A percentile compares a stretch with the other conserved stretches of the same genome.
phyloP scores from a whole-genome alignment of 2,113 vertebrate genomes.

The Ovis aries region ARS-UI_Ramb_v3.0 NC_056063.1:60862001-60862500 shows the following conservation, averaged over 20 bases:
- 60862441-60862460: not conserved
- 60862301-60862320: not conserved
- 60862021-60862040: rapidly evolving
- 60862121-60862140: not conserved
- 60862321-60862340: not conserved
- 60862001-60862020: not conserved
- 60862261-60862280: not conserved
- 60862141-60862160: not conserved
- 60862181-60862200: not conserved
- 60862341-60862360: not conserved
- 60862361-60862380: not conserved
- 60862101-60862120: not conserved
- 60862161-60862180: not conserved
- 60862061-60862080: not conserved
- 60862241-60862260: not conserved
- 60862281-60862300: not conserved
- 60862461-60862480: not conserved
- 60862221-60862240: not conserved
- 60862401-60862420: not conserved
- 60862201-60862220: not conserved
- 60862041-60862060: not conserved
- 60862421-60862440: not conserved
- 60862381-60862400: not conserved
- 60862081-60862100: too few relatives aligned
- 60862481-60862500: not conserved